Conservation (phyloP, 2,797 vertebrate species). For the Anolis apletophallus region DNA sequence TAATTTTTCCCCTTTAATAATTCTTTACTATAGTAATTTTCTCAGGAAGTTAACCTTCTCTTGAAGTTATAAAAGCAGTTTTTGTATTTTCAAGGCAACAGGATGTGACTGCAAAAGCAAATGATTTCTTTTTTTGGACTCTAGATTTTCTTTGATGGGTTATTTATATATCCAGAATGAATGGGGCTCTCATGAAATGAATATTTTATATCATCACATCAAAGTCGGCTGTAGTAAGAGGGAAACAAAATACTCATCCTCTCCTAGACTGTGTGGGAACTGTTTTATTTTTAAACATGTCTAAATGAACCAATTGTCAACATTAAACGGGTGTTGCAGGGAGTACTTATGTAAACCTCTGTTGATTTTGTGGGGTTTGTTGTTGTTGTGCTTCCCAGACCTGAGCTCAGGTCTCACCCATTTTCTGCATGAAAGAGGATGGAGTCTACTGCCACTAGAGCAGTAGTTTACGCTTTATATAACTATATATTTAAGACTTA, state of each 20-base stretch:
- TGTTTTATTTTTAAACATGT: constrained; percentile 10
- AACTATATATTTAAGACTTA: no score
- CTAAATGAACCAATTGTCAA: background rate
- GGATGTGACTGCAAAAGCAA: background rate
- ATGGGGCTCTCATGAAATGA: constrained; percentile 18
- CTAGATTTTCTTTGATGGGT: background rate
- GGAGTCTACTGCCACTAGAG: no score
- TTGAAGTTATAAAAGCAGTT: background rate
- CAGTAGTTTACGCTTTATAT: no score
- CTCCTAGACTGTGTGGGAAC: background rate
- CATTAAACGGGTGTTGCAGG: background rate
- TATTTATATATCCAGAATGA: constrained; percentile 16
- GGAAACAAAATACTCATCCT: constrained; percentile 26
- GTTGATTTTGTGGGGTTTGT: background rate
- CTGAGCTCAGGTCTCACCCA: background rate
- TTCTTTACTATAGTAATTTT: background rate
- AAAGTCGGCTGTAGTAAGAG: background rate
- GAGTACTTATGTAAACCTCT: background rate
- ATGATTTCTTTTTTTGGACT: background rate
- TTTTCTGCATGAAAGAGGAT: no score
- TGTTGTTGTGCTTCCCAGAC: background rate
- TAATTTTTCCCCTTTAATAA: background rate
- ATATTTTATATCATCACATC: constrained; percentile 1
- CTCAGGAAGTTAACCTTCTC: background rate
- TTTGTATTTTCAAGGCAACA: constrained; percentile 17